Percentiles rank a stretch among this genome's conserved stretches.
phyloP scores from a whole-genome alignment of 2,113 vertebrate genomes.

The Python bivittatus region DNA sequence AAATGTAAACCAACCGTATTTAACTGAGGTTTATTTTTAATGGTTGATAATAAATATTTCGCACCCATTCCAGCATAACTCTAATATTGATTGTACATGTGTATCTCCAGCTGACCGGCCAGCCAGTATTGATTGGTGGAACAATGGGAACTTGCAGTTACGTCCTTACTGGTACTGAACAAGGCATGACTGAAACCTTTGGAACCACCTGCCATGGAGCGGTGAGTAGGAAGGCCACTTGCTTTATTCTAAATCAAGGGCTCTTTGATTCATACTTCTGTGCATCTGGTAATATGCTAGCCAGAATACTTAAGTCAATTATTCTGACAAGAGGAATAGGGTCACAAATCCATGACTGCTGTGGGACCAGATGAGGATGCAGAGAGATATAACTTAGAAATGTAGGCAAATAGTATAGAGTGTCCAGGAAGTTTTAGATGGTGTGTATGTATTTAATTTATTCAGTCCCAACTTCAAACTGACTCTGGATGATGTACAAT shows the following conservation, averaged over 20 bases:
- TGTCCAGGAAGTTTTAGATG: not conserved
- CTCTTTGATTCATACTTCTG: not conserved
- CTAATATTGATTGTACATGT: constrained; percentile 7
- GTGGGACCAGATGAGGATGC: not conserved
- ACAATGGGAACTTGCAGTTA: constrained; percentile 99
- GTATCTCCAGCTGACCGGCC: constrained; percentile 87
- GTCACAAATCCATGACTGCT: not conserved
- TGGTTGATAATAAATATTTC: not conserved
- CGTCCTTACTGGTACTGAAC: constrained; percentile 93
- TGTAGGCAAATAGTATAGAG: not conserved
- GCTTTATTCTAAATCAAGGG: not conserved
- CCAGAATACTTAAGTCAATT: not conserved
- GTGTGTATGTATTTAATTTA: not conserved
- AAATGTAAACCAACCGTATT: not conserved
- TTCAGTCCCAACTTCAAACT: not conserved
- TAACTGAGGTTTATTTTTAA: not conserved
- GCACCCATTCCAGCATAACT: not conserved
- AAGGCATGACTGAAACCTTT: constrained; percentile 97
- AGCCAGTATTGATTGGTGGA: constrained; percentile 94
- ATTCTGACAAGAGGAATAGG: not conserved
- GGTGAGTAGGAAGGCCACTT: constrained; percentile 73
- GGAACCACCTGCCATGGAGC: constrained; percentile 98
- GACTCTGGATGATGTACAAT: not conserved
- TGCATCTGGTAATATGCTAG: not conserved
- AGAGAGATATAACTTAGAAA: not conserved